Evolutionary conservation across 2,113 vertebrate species (phyloP).

Genomic region (Platycercus adscitus): DNA sequence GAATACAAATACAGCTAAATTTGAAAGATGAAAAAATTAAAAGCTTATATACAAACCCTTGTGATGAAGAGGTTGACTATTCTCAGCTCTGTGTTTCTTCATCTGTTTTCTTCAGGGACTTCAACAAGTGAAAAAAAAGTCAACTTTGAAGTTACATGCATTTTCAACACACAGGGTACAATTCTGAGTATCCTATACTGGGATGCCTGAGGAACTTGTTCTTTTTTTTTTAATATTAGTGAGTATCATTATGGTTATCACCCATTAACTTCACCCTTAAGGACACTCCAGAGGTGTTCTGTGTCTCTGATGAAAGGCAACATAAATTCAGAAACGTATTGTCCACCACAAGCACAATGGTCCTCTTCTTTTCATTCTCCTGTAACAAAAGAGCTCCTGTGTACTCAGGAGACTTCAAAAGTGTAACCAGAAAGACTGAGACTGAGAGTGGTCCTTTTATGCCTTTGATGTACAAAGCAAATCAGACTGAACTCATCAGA

Average conservation of each 20-base stretch:
- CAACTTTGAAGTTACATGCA: neutral
- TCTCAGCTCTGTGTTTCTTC: neutral
- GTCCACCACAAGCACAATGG: conserved; percentile 10
- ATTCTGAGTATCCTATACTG: neutral
- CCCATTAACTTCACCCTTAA: neutral
- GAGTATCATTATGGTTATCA: neutral
- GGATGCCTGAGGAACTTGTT: neutral
- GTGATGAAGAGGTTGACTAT: neutral
- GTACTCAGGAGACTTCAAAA: conserved; percentile 76
- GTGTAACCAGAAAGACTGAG: conserved; percentile 58
- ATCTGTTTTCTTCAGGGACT: neutral
- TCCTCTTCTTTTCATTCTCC: conserved; percentile 29
- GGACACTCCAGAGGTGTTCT: neutral
- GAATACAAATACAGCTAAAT: neutral
- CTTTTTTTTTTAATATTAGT: neutral
- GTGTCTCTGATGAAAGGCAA: conserved; percentile 49
- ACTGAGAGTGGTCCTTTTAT: conserved; percentile 69
- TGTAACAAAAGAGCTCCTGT: conserved; percentile 59
- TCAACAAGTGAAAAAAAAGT: neutral
- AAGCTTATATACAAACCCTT: neutral
- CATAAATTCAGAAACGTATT: neutral
- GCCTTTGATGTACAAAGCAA: conserved; percentile 83
- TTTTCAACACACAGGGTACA: neutral
- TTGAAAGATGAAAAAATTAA: neutral
- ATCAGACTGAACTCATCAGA: conserved; percentile 79